Evolutionary conservation across 30 jellyfish, hydroid and myxozoan species (phyloP).

Genomic region (Hydractinia echinata): DNA sequence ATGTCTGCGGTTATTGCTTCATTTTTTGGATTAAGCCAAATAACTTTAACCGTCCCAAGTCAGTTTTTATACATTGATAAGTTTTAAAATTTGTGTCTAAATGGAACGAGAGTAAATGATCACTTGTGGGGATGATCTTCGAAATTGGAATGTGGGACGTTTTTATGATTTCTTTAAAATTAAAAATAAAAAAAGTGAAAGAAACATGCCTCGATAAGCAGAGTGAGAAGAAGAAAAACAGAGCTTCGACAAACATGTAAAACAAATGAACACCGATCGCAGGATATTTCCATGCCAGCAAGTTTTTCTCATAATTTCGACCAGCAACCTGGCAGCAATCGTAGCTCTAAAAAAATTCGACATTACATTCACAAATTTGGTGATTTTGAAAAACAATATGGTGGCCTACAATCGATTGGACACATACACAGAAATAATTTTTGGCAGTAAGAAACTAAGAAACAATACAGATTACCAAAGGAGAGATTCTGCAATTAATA

Average conservation of each 20-base stretch:
- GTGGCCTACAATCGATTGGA: too few species aligned
- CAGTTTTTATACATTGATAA: neutral
- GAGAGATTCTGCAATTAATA: neutral
- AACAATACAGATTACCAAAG: neutral
- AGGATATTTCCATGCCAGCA: constrained; percentile 47
- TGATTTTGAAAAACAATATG: neutral
- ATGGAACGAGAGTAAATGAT: neutral
- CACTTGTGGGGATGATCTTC: neutral
- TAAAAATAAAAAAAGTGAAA: neutral
- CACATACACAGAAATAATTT: neutral
- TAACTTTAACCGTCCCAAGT: neutral
- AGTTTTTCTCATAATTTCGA: constrained; percentile 28
- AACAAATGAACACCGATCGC: constrained; percentile 62
- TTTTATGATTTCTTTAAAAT: neutral
- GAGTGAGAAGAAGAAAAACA: constrained; percentile 51
- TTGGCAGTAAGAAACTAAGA: neutral
- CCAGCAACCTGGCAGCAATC: constrained; percentile 5
- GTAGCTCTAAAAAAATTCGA: constrained; percentile 23
- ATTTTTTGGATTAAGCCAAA: too few species aligned
- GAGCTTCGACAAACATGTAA: constrained; percentile 68
- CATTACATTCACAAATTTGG: neutral
- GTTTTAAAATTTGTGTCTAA: neutral
- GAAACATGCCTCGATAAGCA: constrained; percentile 63
- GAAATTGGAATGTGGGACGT: too few species aligned
- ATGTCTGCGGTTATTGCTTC: too few species aligned